Base-by-base conservation (phyloP, 2,888 invertebrate species). In the Cosmorhoe ocellata region DNA sequence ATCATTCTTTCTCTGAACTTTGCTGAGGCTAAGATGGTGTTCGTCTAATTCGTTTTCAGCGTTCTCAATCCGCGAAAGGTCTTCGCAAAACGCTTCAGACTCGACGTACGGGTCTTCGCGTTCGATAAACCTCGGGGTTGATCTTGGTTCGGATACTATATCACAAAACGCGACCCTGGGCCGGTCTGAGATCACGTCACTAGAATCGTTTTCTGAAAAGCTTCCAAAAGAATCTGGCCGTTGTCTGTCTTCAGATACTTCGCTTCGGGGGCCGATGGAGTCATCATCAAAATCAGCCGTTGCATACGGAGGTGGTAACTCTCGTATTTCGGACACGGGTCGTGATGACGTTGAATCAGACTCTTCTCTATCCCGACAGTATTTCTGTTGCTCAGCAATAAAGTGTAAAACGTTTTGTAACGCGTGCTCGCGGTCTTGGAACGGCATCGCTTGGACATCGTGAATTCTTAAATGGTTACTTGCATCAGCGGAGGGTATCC, bases 331-430 rank as follows among this genome's bases (percentile, higher is more conserved):
- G 1, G 92, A 92, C 9, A 89, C 79, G 4, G 91, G 91, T 41
- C 90, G 73, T 27, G 91, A 91, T 0, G 92, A 90, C 65, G 91
- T 74, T 6, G 92, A 91, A 67, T 93, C 92, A 38, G 91, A 86
- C 54, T 91, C 91, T 70, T 93, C 93, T 61, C 92, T 83, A 59
- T 91, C 90, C 41, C 91, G 87, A 63, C 92, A 93, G 72, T 94
- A 95, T 71, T 94, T 93, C 66, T 95, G 94, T 71, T 95, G 95
- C 64, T 95, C 95, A 3, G 94, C 94, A 61, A 95, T 94, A 75
- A 95, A 95, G 50, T 93, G 93, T 3, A 95, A 84, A 1, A 95
- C 95, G 67, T 93, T 95, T 69, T 95, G 94, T 24, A 95, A 83
- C 0, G 94, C 93, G 65, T 93, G 92, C 71, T 94, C 94, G 38